Evolutionary conservation across 2,888 invertebrate genomes (phyloP).

Genomic region (Amphipyra berbera): DNA sequence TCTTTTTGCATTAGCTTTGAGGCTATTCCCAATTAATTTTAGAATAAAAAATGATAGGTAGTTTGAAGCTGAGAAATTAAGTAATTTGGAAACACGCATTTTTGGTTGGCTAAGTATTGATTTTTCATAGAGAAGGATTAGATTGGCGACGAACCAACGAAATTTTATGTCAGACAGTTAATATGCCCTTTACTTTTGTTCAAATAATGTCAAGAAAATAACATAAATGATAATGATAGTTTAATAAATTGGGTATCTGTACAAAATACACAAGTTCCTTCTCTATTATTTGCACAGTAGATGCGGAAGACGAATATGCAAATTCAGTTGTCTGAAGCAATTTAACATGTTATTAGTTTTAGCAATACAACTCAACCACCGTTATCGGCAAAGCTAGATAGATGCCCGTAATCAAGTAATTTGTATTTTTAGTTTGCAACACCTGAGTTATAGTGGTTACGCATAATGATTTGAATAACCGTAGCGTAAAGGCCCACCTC

Average conservation of each 20-base stretch:
- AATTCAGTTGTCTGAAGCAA: conserved; percentile 14
- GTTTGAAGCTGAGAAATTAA: conserved; percentile 7
- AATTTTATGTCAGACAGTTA: too few species aligned
- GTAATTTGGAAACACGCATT: conserved; percentile 1
- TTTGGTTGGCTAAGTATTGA: conserved; percentile 35
- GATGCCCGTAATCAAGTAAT: conserved; percentile 43
- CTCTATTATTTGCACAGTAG: conserved; percentile 3
- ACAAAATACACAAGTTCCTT: background rate
- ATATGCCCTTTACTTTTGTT: too few species aligned
- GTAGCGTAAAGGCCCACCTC: conserved; percentile 40
- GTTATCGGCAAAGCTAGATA: conserved; percentile 35
- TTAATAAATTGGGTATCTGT: too few species aligned
- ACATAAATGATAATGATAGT: too few species aligned
- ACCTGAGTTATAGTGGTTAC: conserved; percentile 42
- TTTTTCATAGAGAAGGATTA: conserved; percentile 30
- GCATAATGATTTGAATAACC: conserved; percentile 54
- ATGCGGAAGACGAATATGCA: conserved; percentile 4
- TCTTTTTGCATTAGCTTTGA: conserved; percentile 11
- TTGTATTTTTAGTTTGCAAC: conserved; percentile 51
- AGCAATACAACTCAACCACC: conserved; percentile 26
- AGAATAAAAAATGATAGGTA: conserved; percentile 1
- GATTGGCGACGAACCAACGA: background rate
- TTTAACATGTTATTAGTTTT: conserved; percentile 26
- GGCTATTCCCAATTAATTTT: conserved; percentile 12
- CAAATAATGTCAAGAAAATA: too few species aligned